These are phyloP conservation scores for Hymenopus coronatus DNA, from an alignment of 2,888 invertebrate genomes.

Conservation along the genomic window DNA sequence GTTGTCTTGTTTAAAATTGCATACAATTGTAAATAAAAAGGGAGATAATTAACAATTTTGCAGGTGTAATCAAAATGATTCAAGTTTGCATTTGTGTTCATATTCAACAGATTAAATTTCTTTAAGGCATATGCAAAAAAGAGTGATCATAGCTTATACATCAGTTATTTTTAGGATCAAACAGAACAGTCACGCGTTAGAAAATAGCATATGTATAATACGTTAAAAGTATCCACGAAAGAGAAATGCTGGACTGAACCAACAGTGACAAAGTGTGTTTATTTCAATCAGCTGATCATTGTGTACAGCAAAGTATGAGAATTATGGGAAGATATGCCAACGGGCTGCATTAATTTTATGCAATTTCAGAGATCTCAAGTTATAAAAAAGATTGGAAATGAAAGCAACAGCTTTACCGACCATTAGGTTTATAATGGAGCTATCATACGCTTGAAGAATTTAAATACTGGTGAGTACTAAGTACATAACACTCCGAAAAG, in stretches of 20 bases:
- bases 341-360: neutral
- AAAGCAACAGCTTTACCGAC: neutral
- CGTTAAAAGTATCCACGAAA: too few relatives aligned
- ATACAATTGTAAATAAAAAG: neutral
- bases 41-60: neutral
- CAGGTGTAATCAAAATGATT: neutral
- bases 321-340: neutral
- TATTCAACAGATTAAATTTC: too few relatives aligned
- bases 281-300: slow-evolving; percentile 16
- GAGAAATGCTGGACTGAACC: neutral
- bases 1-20: too few relatives aligned
- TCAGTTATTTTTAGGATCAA: too few relatives aligned
- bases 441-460: neutral
- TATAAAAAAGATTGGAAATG: neutral
- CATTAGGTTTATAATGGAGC: neutral
- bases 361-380: neutral
- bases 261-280: neutral
- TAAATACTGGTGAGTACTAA: neutral
- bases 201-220: too few relatives aligned
- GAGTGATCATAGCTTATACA: too few relatives aligned
- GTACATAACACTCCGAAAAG: neutral
- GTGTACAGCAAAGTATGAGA: slow-evolving; percentile 13
- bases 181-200: too few relatives aligned
- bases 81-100: neutral
- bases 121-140: too few relatives aligned